These are phyloP conservation scores for Atta cephalotes DNA, from an alignment of 1,140 invertebrate genomes.

Conservation along the genomic window DNA sequence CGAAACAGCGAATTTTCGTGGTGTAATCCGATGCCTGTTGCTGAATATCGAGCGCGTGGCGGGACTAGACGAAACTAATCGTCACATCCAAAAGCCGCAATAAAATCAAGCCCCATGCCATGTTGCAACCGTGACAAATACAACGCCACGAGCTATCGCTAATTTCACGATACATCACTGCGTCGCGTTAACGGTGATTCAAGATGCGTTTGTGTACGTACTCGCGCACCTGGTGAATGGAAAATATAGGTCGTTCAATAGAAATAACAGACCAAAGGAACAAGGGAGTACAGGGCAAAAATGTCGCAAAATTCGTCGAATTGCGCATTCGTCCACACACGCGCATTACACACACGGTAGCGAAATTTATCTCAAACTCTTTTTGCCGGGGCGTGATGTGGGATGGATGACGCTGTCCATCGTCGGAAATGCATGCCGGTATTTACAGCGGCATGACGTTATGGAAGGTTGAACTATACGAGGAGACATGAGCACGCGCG, in stretches of 20 bases:
- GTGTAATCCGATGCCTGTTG: conserved; percentile 41
- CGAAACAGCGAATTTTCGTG: conserved; percentile 28
- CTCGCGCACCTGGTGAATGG: conserved; percentile 3
- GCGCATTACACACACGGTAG: neutral
- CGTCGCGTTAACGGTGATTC: conserved; percentile 22
- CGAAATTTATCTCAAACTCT: neutral
- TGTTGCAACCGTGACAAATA: conserved; percentile 49
- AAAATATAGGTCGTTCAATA: conserved; percentile 38
- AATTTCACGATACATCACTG: conserved; percentile 31
- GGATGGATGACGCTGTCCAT: neutral
- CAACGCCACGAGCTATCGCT: conserved; percentile 38
- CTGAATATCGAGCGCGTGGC: conserved; percentile 32
- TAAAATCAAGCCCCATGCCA: conserved; percentile 37
- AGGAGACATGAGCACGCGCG: neutral
- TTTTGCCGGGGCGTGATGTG: neutral
- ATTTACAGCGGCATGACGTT: conserved; percentile 28
- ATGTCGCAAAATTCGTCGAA: neutral
- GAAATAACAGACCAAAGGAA: conserved; percentile 29
- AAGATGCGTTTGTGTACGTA: conserved; percentile 11
- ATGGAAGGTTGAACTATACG: neutral
- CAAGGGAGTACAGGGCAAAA: conserved; percentile 40
- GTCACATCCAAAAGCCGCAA: conserved; percentile 48
- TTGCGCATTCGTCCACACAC: neutral
- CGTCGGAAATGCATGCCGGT: conserved; percentile 10
- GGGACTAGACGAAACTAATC: conserved; percentile 48